Percentiles rank a stretch among this genome's conserved stretches.
phyloP scores from a whole-genome alignment of 2,113 vertebrate species.

The Struthio camelus region DNA sequence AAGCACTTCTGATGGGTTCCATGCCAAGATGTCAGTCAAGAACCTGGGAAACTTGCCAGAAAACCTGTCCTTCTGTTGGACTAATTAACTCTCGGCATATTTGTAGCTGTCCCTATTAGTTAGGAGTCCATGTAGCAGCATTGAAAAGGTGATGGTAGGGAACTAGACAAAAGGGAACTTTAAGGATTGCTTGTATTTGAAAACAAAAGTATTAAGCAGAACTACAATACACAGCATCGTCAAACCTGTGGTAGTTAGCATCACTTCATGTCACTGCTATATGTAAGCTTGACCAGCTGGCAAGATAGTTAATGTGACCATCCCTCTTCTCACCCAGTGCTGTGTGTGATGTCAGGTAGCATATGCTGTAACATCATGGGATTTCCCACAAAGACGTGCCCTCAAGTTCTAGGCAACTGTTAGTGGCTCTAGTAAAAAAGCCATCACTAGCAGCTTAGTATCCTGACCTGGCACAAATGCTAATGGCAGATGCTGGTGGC shows the following conservation, averaged over 20 bases:
- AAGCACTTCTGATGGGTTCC: constrained; percentile 1
- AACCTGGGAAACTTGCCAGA: constrained; percentile 32
- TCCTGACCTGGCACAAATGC: not conserved
- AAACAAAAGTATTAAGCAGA: not conserved
- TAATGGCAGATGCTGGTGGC: not conserved
- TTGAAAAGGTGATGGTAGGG: not conserved
- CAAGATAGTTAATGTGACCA: not conserved
- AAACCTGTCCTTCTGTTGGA: not conserved
- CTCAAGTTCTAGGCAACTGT: not conserved
- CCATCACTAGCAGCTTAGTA: not conserved
- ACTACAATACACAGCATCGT: not conserved
- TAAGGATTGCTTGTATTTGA: not conserved
- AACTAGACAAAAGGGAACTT: not conserved
- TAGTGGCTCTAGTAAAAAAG: not conserved
- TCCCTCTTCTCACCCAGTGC: not conserved
- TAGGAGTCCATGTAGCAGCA: not conserved
- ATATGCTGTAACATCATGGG: constrained; percentile 23
- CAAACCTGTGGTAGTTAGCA: not conserved
- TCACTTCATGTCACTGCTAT: not conserved
- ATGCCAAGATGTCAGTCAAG: constrained; percentile 50
- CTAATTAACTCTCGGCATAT: constrained; percentile 32
- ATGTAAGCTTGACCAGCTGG: not conserved
- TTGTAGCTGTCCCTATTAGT: constrained; percentile 10
- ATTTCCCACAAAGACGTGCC: not conserved
- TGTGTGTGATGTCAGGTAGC: not conserved